Base-by-base conservation (phyloP, 2,888 invertebrate species). In the Eristalis intricaria region DNA sequence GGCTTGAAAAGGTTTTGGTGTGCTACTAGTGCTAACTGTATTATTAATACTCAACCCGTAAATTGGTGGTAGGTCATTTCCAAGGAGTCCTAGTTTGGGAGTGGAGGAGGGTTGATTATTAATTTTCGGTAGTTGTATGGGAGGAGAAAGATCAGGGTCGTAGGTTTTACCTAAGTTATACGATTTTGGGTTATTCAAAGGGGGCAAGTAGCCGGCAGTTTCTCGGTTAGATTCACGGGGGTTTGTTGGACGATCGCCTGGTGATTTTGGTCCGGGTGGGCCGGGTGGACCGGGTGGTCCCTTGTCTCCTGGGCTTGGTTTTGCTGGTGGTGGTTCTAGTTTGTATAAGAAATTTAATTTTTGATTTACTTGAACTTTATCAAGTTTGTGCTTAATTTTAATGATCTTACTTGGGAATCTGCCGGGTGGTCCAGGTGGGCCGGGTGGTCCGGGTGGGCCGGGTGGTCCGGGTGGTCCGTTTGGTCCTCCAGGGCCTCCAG, bases 291-390 rank as follows among this genome's bases (percentile, higher is more conserved):
- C 89, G 19, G 91, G 91, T 40, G 90, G 90, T 15, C 84, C 83
- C 26, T 92, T 91, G 40, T 89, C 82, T 77, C 90, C 85, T 74
- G 65, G 84, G 22, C 88, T 89, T 23, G 85, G 88, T 13, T 73
- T 58, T 15, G 88, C 66, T 94, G 90, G 95, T 94, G 89, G 94
- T 94, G 4, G 90, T 94, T 79, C 89, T 79, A 63, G 19, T 19
- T 22, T 8, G 26, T 74, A 69, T 32, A 60, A 4, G 7, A 61
- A 63, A 40, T 0, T 32, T 32, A 1, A 10, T 32, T 32, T n/a
- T 32, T 32, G 32, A 32, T 32, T 32, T 32, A 32, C 19, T 13
- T 50, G 1, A 13, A 8, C 26, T 23, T 13, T 29, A 23, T 13
- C 38, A 22, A 1, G 29, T 22, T 3, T 32, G 7, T n/a, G n/a